Percentiles rank a stretch among this genome's conserved stretches.
Evolutionary conservation across 2,888 invertebrate genomes (phyloP).

Genomic region (Resseliella maxima): DNA sequence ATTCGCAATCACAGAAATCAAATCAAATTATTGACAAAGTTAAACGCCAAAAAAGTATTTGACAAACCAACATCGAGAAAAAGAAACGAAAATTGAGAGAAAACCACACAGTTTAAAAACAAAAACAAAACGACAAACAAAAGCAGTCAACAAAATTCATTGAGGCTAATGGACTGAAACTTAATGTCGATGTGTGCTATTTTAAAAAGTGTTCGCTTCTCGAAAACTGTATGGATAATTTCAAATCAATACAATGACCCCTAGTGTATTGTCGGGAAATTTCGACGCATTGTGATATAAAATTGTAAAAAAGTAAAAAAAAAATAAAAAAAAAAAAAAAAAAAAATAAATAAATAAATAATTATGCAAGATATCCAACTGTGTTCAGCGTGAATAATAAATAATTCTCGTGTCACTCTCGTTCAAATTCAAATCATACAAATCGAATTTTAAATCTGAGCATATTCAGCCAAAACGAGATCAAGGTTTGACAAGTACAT

Average conservation of each 20-base stretch:
- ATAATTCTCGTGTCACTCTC: neutral
- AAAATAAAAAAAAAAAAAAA: neutral
- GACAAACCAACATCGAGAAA: neutral
- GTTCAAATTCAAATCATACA: neutral
- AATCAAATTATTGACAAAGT: neutral
- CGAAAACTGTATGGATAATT: conserved; percentile 29
- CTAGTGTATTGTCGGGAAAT: conserved; percentile 6
- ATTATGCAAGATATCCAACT: neutral
- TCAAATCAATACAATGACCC: conserved; percentile 43
- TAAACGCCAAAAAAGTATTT: neutral
- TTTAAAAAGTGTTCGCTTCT: conserved; percentile 29
- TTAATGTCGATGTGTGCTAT: conserved; percentile 10
- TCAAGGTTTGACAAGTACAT: conserved; percentile 36
- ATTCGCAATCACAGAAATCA: neutral
- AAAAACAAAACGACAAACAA: neutral
- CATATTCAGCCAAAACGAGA: conserved; percentile 3
- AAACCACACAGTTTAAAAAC: neutral
- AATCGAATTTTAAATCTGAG: conserved; percentile 28
- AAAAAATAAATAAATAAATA: neutral
- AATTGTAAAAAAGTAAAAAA: neutral
- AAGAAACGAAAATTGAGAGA: neutral
- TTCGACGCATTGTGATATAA: neutral
- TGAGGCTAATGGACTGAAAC: neutral
- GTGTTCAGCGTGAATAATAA: neutral
- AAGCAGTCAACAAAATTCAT: neutral